Evolutionary conservation across 2,113 vertebrate genomes (phyloP), one percentile per base, ranked within the genome.

Genomic region (Lepus europaeus): DNA sequence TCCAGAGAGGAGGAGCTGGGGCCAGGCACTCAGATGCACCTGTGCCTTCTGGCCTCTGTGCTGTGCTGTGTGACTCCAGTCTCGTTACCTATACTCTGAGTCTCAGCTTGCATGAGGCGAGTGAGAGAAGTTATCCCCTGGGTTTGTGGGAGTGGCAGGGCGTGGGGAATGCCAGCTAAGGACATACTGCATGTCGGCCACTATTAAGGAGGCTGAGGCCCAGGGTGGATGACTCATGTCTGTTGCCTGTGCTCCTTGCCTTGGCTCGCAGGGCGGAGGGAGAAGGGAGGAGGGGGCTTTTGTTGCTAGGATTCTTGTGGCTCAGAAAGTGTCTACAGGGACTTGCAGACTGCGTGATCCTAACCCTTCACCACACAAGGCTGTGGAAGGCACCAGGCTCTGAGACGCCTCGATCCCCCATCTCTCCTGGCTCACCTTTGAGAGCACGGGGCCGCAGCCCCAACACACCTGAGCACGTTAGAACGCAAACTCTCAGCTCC

Each of bases 401-500:
- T 3, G 2, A 33, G 36, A 12, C 10, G 4, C 66, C n/a, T 61
- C 14, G 27, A 9, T 10, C 64, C 6, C 5, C 0, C 8, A 69
- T 59, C 56, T 68, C 33, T 56, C 45, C 72, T 25, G 45, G 31
- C 72, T 85, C 17, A 5, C 79, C 86, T 69, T 36, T 68, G 63
- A 73, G 93, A 45, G 8, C 9, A 73, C 45, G 17, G 0, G 0
- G 10, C 84, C 5, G 25, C 4, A 19, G 39, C 22, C 56, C 88
- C 0, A 0, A 25, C 25, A 36, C 6, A 39, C 45, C 5, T 70
- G 25, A 85, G 33, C 11, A 25, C 6, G 22, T 53, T 82, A 27
- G 74, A 81, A 39, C 33, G 23, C 27, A 33, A 31, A 79, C 17
- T 76, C 86, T 87, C n/a, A 31, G 51, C 33, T 61, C 33, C 79